A percentile compares a stretch with the other conserved stretches of the same genome.
These are phyloP conservation scores for Lasioglossum vierecki DNA, from an alignment of 2,888 invertebrate species.

Conservation along the genomic window DNA sequence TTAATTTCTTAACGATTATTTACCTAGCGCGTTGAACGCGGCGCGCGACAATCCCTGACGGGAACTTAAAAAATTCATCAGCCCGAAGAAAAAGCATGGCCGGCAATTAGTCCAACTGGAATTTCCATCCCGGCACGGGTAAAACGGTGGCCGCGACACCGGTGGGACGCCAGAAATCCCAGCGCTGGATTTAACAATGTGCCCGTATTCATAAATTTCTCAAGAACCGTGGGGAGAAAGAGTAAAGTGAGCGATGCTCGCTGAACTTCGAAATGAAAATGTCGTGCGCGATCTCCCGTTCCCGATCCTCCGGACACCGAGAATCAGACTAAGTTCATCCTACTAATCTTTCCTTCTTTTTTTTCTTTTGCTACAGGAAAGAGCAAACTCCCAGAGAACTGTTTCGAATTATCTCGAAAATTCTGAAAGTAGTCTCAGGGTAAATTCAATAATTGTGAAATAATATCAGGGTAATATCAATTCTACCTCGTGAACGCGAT, in stretches of 20 bases:
- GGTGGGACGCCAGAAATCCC: constrained; percentile 32
- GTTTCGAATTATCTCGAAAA: constrained; percentile 5
- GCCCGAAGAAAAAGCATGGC: constrained; percentile 16
- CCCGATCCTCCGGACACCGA: neutral
- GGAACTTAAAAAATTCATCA: constrained; percentile 42
- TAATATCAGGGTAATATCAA: neutral
- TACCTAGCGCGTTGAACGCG: constrained; percentile 21
- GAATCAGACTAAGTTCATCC: neutral
- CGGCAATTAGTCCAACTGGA: constrained; percentile 53
- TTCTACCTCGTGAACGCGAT: neutral
- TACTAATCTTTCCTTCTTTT: neutral
- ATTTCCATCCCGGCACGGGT: constrained; percentile 29
- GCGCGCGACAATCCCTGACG: constrained; percentile 40
- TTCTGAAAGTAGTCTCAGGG: neutral
- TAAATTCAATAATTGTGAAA: constrained; percentile 2
- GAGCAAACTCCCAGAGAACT: neutral
- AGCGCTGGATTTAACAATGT: constrained; percentile 37
- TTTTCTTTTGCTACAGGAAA: neutral
- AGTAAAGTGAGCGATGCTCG: neutral
- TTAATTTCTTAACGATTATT: constrained; percentile 55
- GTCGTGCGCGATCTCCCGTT: neutral
- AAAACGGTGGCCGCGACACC: neutral
- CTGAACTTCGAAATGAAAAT: constrained; percentile 29
- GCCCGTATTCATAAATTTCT: constrained; percentile 47
- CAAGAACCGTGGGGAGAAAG: neutral